These are phyloP conservation scores for Brachyalestes nurse DNA, from an alignment of 2,797 vertebrate species.

Conservation along the genomic window DNA sequence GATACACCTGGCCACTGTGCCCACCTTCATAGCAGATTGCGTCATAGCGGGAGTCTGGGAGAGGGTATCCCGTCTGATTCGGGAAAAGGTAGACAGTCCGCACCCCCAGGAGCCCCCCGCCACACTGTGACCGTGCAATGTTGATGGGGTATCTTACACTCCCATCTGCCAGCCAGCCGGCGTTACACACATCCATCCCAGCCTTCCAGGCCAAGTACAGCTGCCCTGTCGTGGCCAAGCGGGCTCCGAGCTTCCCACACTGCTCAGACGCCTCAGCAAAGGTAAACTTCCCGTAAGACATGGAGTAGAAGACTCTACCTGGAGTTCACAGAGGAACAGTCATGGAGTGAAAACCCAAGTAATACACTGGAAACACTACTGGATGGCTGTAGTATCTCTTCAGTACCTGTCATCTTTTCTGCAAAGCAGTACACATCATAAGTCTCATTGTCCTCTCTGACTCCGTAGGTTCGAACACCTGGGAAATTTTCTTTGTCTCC, in stretches of 20 bases:
- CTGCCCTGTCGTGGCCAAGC: conserved; percentile 91
- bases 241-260: conserved; percentile 86
- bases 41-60: conserved; percentile 87
- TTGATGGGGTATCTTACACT: conserved; percentile 96
- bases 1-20: conserved; percentile 18
- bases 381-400: background rate
- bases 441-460: conserved; percentile 92
- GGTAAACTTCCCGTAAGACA: conserved; percentile 86
- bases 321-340: conserved; percentile 53
- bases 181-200: conserved; percentile 94
- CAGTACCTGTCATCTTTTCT: conserved; percentile 91
- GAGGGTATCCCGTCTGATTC: conserved; percentile 95
- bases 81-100: conserved; percentile 87
- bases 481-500: conserved; percentile 95
- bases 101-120: conserved; percentile 92
- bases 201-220: conserved; percentile 93
- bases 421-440: conserved; percentile 98
- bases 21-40: conserved; percentile 93
- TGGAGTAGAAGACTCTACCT: conserved; percentile 95
- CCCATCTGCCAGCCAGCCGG: conserved; percentile 92
- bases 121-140: conserved; percentile 89
- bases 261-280: conserved; percentile 90
- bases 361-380: background rate
- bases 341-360: conserved; percentile 5
- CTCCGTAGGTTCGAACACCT: conserved; percentile 94